phyloP scores from a whole-genome alignment of 2,797 vertebrate species.

The Sparus aurata region DNA sequence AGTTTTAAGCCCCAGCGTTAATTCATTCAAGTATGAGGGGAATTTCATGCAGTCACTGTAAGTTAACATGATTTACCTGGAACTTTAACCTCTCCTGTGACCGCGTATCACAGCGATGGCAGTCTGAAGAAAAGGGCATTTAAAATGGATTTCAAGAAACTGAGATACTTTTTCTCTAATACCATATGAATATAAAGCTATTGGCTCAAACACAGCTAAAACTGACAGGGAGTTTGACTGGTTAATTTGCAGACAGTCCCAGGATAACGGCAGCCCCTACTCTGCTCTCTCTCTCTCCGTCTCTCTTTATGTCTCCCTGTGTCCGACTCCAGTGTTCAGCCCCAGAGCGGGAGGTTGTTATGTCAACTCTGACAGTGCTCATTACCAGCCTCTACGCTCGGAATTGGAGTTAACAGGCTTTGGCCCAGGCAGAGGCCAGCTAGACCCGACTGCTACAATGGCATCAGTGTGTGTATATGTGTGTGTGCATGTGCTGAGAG shows the following conservation, averaged over 20 bases:
- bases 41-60: constrained; percentile 18
- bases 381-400: constrained; percentile 67
- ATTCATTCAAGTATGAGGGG: constrained; percentile 12
- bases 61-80: constrained; percentile 19
- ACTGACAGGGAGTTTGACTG: not conserved
- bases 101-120: not conserved
- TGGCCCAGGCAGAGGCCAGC: constrained; percentile 61
- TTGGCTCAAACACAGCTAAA: not conserved
- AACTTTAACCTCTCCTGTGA: not conserved
- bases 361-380: constrained; percentile 73
- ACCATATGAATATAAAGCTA: constrained; percentile 1
- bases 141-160: not conserved
- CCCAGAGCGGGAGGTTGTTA: constrained; percentile 64
- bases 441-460: constrained; percentile 61
- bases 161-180: not conserved
- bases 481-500: constrained; percentile 16
- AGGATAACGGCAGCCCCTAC: constrained; percentile 2
- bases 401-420: constrained; percentile 75
- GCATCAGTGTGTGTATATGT: constrained; percentile 49
- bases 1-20: constrained; percentile 21
- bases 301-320: not conserved
- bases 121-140: not conserved
- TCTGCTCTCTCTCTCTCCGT: constrained; percentile 1
- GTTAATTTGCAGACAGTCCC: constrained; percentile 23
- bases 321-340: constrained; percentile 45